These are phyloP conservation scores for Cheilosia impressa DNA, from an alignment of 2,888 invertebrate species.

Conservation along the genomic window DNA sequence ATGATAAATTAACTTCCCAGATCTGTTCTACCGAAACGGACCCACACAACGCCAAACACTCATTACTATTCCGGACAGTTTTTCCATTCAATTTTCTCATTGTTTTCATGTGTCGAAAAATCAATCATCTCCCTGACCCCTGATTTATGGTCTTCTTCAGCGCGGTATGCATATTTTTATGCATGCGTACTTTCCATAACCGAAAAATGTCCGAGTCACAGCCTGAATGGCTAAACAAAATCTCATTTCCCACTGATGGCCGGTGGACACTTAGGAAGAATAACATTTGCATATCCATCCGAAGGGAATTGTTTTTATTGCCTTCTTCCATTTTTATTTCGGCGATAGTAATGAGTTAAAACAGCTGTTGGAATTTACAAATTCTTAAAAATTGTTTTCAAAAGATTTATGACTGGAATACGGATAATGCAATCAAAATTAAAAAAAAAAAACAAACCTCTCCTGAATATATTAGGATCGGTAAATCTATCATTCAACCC, in stretches of 20 bases:
- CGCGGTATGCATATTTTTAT: slow-evolving; percentile 32
- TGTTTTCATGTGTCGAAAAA: slow-evolving; percentile 66
- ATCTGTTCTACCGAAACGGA: slow-evolving; percentile 14
- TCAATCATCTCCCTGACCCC: slow-evolving; percentile 63
- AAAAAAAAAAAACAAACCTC: slow-evolving; percentile 24
- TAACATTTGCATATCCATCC: slow-evolving; percentile 38
- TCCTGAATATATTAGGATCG: slow-evolving; percentile 53
- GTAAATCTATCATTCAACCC: slow-evolving; percentile 24
- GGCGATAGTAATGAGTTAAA: slow-evolving; percentile 5
- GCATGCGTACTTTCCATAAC: slow-evolving; percentile 2
- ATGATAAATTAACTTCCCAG: slow-evolving; percentile 40
- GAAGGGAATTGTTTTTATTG: slow-evolving; percentile 46
- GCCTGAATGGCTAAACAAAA: slow-evolving; percentile 58
- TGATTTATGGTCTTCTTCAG: slow-evolving; percentile 52
- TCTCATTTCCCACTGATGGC: slow-evolving; percentile 27
- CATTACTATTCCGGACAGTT: slow-evolving; percentile 55
- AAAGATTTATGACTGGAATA: slow-evolving; percentile 19
- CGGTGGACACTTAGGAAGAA: slow-evolving; percentile 40
- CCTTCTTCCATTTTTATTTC: slow-evolving; percentile 13
- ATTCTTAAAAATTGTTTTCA: slow-evolving; percentile 12
- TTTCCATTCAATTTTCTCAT: slow-evolving; percentile 40
- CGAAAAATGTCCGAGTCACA: slow-evolving; percentile 33
- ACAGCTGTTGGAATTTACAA: neutral
- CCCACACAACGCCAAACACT: slow-evolving; percentile 33
- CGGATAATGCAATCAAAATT: neutral